Evolutionary conservation across 2,113 vertebrate species (phyloP), one percentile per base, ranked within the genome.

Genomic region (Toxotes chatareus): DNA sequence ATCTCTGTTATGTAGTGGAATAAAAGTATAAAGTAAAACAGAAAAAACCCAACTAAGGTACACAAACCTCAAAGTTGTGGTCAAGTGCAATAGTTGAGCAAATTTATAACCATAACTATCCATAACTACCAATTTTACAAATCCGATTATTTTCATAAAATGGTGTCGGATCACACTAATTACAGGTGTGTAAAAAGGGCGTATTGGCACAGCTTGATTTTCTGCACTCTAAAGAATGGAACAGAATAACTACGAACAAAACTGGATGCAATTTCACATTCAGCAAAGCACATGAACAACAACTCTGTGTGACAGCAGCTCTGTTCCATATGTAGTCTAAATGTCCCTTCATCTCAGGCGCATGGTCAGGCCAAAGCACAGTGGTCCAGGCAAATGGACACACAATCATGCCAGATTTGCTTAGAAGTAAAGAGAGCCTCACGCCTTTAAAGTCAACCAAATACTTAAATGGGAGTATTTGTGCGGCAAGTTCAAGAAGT

Each of bases 241-340:
- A 60, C 53, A 31, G 72, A 84, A 60, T 76, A 78, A 44, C 62
- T 78, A 74, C 34, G 12, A 71, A 67, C 71, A 84, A 27, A 86
- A 77, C 23, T 63, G 65, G 61, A 91, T 61, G 76, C 72, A 75
- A 91, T 91, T 93, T 93, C 83, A 91, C 88, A 87, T 92, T 76
- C 89, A 76, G 66, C 57, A 87, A 90, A 91, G 82, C 93, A 88
- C 59, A 73, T 77, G 72, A 88, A 85, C 57, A 73, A 69, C 51
- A 44, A 76, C 72, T 78, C 38, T 60, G 36, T 57, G 73, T 65
- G 74, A 83, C 84, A 55, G 60, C 76, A 14, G 21, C 79, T 82
- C 83, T 12, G 65, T 68, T 94, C 89, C 91, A 92, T 93, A 93
- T 94, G 93, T 74, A 73, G 49, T 80, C 76, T 93, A 93, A 95